These are phyloP conservation scores for Drosophila neutralis DNA, from an alignment of 2,888 invertebrate species.

Conservation along the genomic window DNA sequence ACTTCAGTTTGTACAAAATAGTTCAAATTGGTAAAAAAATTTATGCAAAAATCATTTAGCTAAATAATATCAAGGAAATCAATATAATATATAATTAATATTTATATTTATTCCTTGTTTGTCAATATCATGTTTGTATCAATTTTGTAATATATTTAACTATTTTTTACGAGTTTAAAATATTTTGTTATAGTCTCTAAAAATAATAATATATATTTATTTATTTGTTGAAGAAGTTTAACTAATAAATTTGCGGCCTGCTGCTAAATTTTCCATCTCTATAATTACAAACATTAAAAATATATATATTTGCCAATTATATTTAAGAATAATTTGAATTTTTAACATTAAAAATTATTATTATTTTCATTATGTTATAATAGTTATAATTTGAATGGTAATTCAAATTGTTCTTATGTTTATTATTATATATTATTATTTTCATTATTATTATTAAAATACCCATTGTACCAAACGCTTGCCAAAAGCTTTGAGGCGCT, in stretches of 20 bases:
- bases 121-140: neutral
- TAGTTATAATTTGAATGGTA: neutral
- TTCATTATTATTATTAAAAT: neutral
- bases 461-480: conserved; percentile 27
- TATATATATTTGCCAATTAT: neutral
- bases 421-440: neutral
- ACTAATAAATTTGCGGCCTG: neutral
- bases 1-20: neutral
- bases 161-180: neutral
- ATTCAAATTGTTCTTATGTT: no score
- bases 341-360: neutral
- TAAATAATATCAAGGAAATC: neutral
- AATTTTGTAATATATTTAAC: neutral
- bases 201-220: neutral
- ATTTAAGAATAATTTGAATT: no score
- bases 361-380: no score
- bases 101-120: neutral
- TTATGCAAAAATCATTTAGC: neutral
- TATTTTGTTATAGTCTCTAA: neutral
- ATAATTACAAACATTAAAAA: neutral
- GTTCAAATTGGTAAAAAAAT: neutral
- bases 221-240: neutral
- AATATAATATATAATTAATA: neutral
- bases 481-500: conserved; percentile 5
- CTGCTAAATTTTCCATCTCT: neutral